These are phyloP conservation scores for Drosophila flavopinicola DNA, from an alignment of 2,888 invertebrate genomes.

Conservation along the genomic window DNA sequence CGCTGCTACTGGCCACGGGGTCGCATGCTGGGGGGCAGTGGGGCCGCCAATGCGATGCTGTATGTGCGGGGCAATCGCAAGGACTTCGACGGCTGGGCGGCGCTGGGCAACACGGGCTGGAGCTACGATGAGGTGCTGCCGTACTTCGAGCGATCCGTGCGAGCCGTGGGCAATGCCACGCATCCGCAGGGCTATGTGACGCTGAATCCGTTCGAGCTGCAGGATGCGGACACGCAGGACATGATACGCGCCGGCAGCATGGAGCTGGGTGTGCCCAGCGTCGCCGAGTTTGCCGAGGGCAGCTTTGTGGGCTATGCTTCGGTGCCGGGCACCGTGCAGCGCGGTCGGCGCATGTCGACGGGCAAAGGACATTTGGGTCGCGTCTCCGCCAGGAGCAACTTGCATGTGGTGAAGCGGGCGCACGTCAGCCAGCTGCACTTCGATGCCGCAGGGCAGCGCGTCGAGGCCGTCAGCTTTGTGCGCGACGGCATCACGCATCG, in stretches of 20 bases:
- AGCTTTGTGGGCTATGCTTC: constrained; percentile 85
- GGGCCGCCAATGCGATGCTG: constrained; percentile 88
- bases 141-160: constrained; percentile 91
- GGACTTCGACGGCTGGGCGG: constrained; percentile 88
- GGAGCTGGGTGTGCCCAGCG: constrained; percentile 84
- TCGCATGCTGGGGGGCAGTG: constrained; percentile 88
- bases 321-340: constrained; percentile 85
- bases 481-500: constrained; percentile 84
- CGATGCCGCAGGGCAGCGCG: constrained; percentile 83
- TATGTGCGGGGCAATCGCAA: constrained; percentile 87
- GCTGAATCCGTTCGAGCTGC: constrained; percentile 82
- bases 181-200: constrained; percentile 83
- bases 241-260: constrained; percentile 84
- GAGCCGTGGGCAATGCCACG: constrained; percentile 56
- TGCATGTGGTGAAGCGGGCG: constrained; percentile 86
- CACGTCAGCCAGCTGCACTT: constrained; percentile 86
- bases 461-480: constrained; percentile 84
- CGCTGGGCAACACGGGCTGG: constrained; percentile 88
- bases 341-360: constrained; percentile 90
- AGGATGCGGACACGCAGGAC: constrained; percentile 43
- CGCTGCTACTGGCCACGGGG: constrained; percentile 86
- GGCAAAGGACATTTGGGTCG: constrained; percentile 89
- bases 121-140: constrained; percentile 90
- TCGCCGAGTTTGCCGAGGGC: constrained; percentile 82
- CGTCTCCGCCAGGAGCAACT: constrained; percentile 85